Evolutionary conservation across 2,888 invertebrate species (phyloP), one percentile per base, ranked within the genome.

Genomic region (Drosophila rellima): DNA sequence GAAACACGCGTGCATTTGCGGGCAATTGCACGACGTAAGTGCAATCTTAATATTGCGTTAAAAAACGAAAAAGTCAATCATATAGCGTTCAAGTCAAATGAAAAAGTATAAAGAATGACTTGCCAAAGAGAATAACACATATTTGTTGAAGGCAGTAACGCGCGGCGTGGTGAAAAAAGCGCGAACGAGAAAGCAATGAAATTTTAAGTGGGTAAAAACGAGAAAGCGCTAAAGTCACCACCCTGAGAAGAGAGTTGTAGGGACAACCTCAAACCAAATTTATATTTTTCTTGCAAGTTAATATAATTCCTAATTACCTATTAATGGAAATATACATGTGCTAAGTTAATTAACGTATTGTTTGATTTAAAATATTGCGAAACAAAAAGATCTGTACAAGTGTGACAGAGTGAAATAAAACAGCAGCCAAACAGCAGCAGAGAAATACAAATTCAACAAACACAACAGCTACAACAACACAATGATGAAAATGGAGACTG

Each of bases 401-500:
- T 71, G 79, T 42, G 69, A 68, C 63, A 47, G 70, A 70, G 78
- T 74, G 56, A 29, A 45, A 11, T 23, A 70, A 70, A 73, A 69
- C 56, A 80, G 59, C 71, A 73, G 77, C 62, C 47, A 56, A 77
- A 45, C 79, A 80, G 63, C 70, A 40, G n/a, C n/a, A n/a, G n/a
- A n/a, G n/a, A n/a, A n/a, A 59, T 55, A 78, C 52, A 73, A 71
- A 73, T 73, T 70, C 64, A 74, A 82, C 65, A 84, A 85, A 71
- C 44, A 78, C 64, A 73, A 55, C 60, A 77, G 70, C 62, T 67
- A 76, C 78, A 77, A 71, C 64, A 70, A 77, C 78, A 87, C 85
- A 86, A 91, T 96, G 95, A 94, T 95, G 94, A 96, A 96, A 95
- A 97, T 97, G 97, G 97, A 97, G 95, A 97, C 96, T 93, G 97